Percentiles rank a stretch among this genome's conserved stretches.
Evolutionary conservation across 2,797 vertebrate genomes (phyloP).

Genomic region (Philypnodon macrostomus): DNA sequence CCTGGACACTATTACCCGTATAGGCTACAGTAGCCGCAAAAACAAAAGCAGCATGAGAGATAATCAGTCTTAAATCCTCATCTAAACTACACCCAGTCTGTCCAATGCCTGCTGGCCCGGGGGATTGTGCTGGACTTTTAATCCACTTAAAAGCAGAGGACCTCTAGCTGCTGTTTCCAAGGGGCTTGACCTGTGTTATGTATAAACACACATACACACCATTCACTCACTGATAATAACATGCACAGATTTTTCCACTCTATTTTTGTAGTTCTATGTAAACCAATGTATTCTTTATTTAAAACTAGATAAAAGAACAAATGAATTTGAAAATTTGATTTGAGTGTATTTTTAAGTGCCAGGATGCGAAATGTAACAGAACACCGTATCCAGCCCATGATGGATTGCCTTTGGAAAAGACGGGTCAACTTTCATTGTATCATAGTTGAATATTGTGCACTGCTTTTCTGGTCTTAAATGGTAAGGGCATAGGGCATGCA

Average conservation of each 20-base stretch:
- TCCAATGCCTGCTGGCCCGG: conserved; percentile 68
- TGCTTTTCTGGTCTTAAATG: conserved; percentile 32
- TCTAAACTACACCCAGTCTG: conserved; percentile 75
- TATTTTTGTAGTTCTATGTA: no score
- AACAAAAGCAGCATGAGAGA: conserved; percentile 70
- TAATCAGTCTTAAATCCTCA: conserved; percentile 78
- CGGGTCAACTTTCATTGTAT: conserved; percentile 55
- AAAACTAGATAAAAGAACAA: no score
- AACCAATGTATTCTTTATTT: background rate
- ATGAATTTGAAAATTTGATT: no score
- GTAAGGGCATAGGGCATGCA: no score
- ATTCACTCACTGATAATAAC: background rate
- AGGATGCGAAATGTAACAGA: conserved; percentile 32
- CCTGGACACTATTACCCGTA: conserved; percentile 30
- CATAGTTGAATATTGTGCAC: conserved; percentile 41
- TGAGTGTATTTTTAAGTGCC: conserved; percentile 1
- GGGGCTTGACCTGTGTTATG: conserved; percentile 63
- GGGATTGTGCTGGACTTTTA: conserved; percentile 76
- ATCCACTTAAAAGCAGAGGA: conserved; percentile 79
- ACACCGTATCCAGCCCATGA: conserved; percentile 26
- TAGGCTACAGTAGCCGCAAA: conserved; percentile 58
- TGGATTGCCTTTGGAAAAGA: conserved; percentile 27
- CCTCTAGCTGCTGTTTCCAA: conserved; percentile 75
- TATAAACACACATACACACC: conserved; percentile 20
- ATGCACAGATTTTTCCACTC: background rate